phyloP scores from a whole-genome alignment of 2,113 vertebrate species.

The Petromus typicus region DNA sequence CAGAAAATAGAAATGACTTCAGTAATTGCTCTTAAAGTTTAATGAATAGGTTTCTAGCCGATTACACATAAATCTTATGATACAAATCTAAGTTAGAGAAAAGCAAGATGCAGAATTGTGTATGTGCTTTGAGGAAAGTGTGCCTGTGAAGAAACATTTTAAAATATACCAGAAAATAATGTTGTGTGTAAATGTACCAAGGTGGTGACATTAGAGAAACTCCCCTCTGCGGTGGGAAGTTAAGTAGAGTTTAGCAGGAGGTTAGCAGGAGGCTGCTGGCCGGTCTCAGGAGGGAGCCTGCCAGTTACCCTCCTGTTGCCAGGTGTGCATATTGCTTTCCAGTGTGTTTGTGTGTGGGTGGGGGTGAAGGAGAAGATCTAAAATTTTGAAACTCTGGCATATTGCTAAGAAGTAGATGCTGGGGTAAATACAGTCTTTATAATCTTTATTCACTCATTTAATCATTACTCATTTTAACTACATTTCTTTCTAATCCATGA shows the following conservation, averaged over 20 bases:
- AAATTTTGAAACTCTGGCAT: not conserved
- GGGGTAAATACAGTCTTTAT: not conserved
- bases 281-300: not conserved
- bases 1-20: slow-evolving; percentile 4
- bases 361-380: not conserved
- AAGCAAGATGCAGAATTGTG: not conserved
- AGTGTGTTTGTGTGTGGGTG: not conserved
- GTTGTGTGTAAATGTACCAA: not conserved
- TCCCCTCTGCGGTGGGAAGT: not conserved
- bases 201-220: not conserved
- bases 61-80: not conserved
- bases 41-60: not conserved
- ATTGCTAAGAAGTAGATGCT: not conserved
- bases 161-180: not conserved
- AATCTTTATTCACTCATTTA: not conserved
- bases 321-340: not conserved
- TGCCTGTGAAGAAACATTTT: not conserved
- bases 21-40: not conserved
- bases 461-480: not conserved
- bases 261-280: not conserved
- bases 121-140: not conserved
- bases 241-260: not conserved
- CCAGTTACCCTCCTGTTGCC: not conserved
- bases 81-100: slow-evolving; percentile 26
- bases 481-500: not conserved